Percentiles rank a stretch among this genome's conserved stretches.
Conservation (phyloP, 2,113 vertebrate species). For the Myotis brandtii region DNA sequence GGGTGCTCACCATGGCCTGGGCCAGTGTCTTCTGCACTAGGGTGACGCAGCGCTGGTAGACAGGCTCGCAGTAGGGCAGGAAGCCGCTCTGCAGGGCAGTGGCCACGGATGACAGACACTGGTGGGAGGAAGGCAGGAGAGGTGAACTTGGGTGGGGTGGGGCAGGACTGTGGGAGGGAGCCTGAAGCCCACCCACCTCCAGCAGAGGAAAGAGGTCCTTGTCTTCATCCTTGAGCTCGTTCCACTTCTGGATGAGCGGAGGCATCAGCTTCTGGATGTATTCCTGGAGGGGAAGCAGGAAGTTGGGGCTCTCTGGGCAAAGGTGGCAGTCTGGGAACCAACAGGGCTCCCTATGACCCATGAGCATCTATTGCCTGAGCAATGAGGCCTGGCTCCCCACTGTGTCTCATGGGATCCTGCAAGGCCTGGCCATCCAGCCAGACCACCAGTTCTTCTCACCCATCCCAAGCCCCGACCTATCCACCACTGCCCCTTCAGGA, state of each 20-base stretch:
- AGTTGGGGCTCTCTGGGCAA: background rate
- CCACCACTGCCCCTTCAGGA: too few relatives aligned
- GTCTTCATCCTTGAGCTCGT: conserved; percentile 96
- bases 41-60: conserved; percentile 97
- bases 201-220: conserved; percentile 95
- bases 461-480: background rate
- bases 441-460: background rate
- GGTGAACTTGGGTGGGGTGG: conserved; percentile 71
- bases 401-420: background rate
- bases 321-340: background rate
- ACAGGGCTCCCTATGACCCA: background rate
- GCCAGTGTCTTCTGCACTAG: conserved; percentile 96
- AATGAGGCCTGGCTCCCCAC: background rate
- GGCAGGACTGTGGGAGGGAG: rapidly evolving
- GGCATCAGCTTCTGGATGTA: conserved; percentile 97
- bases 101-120: conserved; percentile 96
- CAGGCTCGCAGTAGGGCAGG: conserved; percentile 96
- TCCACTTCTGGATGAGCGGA: conserved; percentile 96
- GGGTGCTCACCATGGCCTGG: conserved; percentile 93
- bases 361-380: background rate
- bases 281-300: conserved; percentile 84
- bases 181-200: conserved; percentile 85
- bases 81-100: conserved; percentile 96
- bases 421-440: background rate
- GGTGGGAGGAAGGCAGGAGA: background rate